Conservation (phyloP, 1,140 invertebrate species). For the Hyles vespertilio region DNA sequence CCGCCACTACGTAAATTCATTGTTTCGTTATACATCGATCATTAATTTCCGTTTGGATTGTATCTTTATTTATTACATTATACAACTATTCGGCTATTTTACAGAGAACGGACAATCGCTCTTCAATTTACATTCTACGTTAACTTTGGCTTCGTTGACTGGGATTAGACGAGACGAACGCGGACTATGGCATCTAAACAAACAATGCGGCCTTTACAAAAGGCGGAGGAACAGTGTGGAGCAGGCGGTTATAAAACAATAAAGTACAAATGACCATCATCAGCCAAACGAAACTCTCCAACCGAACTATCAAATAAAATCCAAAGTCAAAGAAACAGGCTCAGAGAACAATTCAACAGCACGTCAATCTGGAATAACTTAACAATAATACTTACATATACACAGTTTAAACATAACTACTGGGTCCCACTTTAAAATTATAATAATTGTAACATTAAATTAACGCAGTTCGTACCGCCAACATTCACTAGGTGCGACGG, state of each 20-base stretch:
- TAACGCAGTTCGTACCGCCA: conserved; percentile 58
- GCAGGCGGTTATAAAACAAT: neutral
- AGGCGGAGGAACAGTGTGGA: neutral
- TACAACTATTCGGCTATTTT: conserved; percentile 1
- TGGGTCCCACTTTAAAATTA: conserved; percentile 66
- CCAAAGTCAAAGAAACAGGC: conserved; percentile 19
- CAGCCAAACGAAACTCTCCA: conserved; percentile 23
- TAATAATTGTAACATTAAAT: conserved; percentile 44
- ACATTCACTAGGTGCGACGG: conserved; percentile 63
- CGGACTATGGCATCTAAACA: neutral
- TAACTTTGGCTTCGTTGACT: conserved; percentile 42
- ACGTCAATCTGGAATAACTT: conserved; percentile 66
- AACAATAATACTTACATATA: conserved; percentile 67
- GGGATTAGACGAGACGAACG: conserved; percentile 20
- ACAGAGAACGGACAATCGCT: conserved; percentile 1
- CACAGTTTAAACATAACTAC: conserved; percentile 56
- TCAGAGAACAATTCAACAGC: conserved; percentile 43
- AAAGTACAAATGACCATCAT: conserved; percentile 9
- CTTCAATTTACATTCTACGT: conserved; percentile 4
- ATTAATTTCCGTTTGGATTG: neutral
- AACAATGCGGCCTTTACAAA: conserved; percentile 4
- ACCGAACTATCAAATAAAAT: conserved; percentile 20
- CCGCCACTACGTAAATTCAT: too few species aligned
- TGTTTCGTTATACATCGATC: too few species aligned
- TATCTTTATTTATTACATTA: neutral